These are phyloP conservation scores for Scatophagus argus DNA, from an alignment of 2,113 vertebrate genomes.

Conservation along the genomic window DNA sequence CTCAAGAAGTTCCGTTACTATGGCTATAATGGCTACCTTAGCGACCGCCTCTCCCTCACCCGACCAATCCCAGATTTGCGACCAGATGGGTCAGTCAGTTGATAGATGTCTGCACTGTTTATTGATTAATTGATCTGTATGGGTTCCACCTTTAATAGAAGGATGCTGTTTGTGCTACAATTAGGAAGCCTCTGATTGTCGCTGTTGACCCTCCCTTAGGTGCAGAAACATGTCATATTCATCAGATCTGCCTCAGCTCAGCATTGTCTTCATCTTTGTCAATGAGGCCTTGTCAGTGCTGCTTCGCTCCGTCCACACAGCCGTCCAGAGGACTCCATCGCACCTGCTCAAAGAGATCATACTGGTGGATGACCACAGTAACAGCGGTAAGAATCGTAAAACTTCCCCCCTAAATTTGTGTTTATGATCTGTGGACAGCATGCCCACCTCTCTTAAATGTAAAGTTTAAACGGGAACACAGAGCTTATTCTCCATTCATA, in stretches of 20 bases:
- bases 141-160: neutral
- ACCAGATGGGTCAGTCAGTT: slow-evolving; percentile 88
- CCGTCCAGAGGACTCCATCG: slow-evolving; percentile 90
- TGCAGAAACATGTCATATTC: slow-evolving; percentile 94
- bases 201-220: slow-evolving; percentile 72
- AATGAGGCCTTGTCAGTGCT: slow-evolving; percentile 95
- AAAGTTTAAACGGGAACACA: neutral
- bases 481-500: neutral
- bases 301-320: slow-evolving; percentile 93
- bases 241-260: slow-evolving; percentile 91
- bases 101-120: neutral
- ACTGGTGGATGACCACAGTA: slow-evolving; percentile 96
- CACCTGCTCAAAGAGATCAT: slow-evolving; percentile 97
- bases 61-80: slow-evolving; percentile 90
- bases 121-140: neutral
- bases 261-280: slow-evolving; percentile 96
- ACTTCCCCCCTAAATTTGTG: neutral
- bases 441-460: neutral
- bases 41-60: slow-evolving; percentile 92
- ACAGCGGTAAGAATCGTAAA: slow-evolving; percentile 84
- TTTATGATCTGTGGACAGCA: neutral
- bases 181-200: neutral
- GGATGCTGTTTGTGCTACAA: neutral
- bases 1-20: slow-evolving; percentile 96
- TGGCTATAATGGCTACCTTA: slow-evolving; percentile 97